These are phyloP conservation scores for Pempheris klunzingeri DNA, from an alignment of 2,797 vertebrate species.

Conservation along the genomic window DNA sequence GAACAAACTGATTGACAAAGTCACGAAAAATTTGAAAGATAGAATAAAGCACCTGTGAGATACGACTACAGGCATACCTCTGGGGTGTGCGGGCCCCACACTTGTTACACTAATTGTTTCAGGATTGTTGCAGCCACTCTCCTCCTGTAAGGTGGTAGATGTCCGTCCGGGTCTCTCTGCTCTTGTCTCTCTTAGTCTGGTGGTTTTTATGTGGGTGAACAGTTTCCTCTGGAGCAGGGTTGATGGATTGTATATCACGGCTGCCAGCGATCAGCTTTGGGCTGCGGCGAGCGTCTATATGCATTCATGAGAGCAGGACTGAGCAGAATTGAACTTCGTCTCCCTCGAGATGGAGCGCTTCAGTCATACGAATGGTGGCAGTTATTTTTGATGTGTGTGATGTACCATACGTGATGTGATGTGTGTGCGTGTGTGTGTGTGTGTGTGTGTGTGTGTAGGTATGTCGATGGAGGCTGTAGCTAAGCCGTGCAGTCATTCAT, in stretches of 20 bases:
- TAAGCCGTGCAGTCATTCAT: slow-evolving; percentile 72
- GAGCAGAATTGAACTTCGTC: slow-evolving; percentile 44
- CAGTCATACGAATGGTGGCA: slow-evolving; percentile 28
- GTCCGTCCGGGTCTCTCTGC: rapidly evolving
- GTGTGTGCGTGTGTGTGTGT: slow-evolving; percentile 35
- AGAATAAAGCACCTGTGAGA: no score
- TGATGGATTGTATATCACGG: slow-evolving; percentile 67
- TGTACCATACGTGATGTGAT: slow-evolving; percentile 7
- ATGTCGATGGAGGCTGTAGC: slow-evolving; percentile 59
- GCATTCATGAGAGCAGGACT: slow-evolving; percentile 59
- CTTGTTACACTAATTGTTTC: background rate
- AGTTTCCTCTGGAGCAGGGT: slow-evolving; percentile 9
- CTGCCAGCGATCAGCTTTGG: slow-evolving; percentile 52
- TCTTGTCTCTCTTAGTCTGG: background rate
- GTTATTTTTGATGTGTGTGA: slow-evolving; percentile 52
- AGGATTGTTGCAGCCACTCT: background rate
- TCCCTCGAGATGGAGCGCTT: slow-evolving; percentile 42
- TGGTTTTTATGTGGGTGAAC: slow-evolving; percentile 3
- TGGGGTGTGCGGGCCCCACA: no score
- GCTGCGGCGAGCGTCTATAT: slow-evolving; percentile 38
- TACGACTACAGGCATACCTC: no score
- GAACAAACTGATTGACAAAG: no score
- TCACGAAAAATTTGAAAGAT: no score
- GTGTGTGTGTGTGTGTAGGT: slow-evolving; percentile 39
- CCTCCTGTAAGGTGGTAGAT: background rate